These are phyloP conservation scores for Lagopus muta DNA, from an alignment of 2,113 vertebrate species.

Conservation along the genomic window DNA sequence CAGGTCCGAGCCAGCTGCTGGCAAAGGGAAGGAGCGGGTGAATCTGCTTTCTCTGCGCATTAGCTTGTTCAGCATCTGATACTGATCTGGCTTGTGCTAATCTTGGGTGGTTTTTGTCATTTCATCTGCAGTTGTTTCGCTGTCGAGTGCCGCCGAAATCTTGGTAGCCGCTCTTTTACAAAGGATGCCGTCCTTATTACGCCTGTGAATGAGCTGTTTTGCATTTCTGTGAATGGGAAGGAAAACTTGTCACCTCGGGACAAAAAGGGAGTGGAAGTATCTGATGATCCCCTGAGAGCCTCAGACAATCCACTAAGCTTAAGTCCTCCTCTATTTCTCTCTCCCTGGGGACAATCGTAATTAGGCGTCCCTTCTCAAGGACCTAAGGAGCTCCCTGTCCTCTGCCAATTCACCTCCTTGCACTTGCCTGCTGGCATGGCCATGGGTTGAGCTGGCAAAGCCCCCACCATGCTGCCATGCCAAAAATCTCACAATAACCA, in stretches of 20 bases:
- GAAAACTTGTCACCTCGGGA: slow-evolving; percentile 64
- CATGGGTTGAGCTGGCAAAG: rapidly evolving
- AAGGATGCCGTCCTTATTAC: slow-evolving; percentile 16
- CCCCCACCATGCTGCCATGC: background rate
- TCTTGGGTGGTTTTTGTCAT: slow-evolving; percentile 53
- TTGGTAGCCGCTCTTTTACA: background rate
- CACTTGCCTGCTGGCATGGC: background rate
- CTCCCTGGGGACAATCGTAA: slow-evolving; percentile 19
- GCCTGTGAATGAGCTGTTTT: slow-evolving; percentile 58
- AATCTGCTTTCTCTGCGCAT: background rate
- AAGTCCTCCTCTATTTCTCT: slow-evolving; percentile 20
- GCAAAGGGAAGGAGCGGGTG: slow-evolving; percentile 26
- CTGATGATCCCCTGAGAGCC: slow-evolving; percentile 58
- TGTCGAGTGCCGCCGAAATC: slow-evolving; percentile 18
- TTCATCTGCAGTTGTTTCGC: slow-evolving; percentile 49
- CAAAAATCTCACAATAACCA: background rate
- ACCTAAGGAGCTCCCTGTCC: background rate
- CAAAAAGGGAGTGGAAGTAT: slow-evolving; percentile 66
- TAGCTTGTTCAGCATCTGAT: slow-evolving; percentile 27
- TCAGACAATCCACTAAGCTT: slow-evolving; percentile 56
- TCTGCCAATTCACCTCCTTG: background rate
- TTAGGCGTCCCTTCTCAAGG: slow-evolving; percentile 2
- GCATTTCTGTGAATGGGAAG: slow-evolving; percentile 68
- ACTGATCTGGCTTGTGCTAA: slow-evolving; percentile 9
- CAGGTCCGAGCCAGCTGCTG: slow-evolving; percentile 17